Conservation (phyloP, 2,113 vertebrate genomes). For the Otis tarda region DNA sequence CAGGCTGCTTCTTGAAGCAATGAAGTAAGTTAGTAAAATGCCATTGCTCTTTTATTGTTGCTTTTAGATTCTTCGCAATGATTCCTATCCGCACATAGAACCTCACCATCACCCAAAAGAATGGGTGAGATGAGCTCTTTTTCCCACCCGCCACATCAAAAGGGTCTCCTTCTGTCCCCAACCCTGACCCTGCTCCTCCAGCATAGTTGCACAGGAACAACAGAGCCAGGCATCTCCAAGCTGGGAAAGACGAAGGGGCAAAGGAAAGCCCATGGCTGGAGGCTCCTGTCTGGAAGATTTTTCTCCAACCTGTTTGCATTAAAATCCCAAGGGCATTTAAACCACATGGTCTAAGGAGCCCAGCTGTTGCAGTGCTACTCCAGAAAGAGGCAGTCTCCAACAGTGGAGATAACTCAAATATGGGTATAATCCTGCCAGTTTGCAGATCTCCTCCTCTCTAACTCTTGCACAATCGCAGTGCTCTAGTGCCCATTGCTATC, state of each 20-base stretch:
- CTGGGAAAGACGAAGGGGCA: background rate
- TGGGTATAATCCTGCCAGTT: background rate
- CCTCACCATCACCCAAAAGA: background rate
- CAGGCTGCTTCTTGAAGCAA: background rate
- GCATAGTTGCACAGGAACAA: background rate
- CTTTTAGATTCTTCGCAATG: background rate
- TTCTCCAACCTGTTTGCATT: background rate
- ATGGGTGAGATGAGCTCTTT: background rate
- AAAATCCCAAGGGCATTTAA: background rate
- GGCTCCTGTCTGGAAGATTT: background rate
- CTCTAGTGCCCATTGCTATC: background rate
- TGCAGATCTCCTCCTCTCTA: background rate
- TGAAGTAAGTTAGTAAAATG: background rate
- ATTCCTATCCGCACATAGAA: background rate
- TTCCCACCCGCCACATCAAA: background rate
- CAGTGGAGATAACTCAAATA: background rate
- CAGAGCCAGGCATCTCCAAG: fast-evolving
- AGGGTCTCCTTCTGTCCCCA: background rate
- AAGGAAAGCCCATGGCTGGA: background rate
- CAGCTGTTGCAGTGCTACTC: background rate
- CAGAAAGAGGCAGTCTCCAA: background rate
- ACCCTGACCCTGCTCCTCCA: background rate
- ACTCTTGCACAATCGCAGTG: background rate
- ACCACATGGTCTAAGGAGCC: background rate
- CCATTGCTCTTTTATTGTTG: background rate